Conservation (phyloP, 2,113 vertebrate genomes). For the Chionodraco myersi region DNA sequence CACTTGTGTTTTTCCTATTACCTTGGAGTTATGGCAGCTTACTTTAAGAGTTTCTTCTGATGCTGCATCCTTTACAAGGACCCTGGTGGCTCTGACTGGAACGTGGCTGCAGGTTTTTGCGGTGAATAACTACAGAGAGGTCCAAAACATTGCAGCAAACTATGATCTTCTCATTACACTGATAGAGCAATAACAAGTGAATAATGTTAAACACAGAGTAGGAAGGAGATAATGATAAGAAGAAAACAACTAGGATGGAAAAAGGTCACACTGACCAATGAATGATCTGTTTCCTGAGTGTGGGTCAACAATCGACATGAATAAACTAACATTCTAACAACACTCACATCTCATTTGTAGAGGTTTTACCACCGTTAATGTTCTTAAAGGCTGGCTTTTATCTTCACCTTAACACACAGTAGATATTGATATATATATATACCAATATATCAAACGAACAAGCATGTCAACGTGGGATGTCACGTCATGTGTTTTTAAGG, state of each 20-base stretch:
- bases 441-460: neutral
- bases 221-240: constrained; percentile 4
- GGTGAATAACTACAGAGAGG: constrained; percentile 16
- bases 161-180: constrained; percentile 37
- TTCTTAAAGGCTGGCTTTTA: neutral
- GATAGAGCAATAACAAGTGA: constrained; percentile 14
- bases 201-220: constrained; percentile 26
- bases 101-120: constrained; percentile 46
- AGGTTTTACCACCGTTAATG: neutral
- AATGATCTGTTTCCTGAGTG: neutral
- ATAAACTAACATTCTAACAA: neutral
- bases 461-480: neutral
- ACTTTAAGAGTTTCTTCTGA: constrained; percentile 40
- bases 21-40: constrained; percentile 40
- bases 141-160: constrained; percentile 47
- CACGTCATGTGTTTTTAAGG: neutral
- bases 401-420: neutral
- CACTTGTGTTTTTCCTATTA: constrained; percentile 36
- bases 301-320: constrained; percentile 1
- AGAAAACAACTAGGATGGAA: constrained; percentile 11
- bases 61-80: constrained; percentile 44
- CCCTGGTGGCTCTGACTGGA: constrained; percentile 23
- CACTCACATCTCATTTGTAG: neutral
- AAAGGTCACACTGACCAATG: constrained; percentile 16
- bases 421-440: neutral